phyloP scores from a whole-genome alignment of 2,888 invertebrate species.

The Pasiphila rectangulata region DNA sequence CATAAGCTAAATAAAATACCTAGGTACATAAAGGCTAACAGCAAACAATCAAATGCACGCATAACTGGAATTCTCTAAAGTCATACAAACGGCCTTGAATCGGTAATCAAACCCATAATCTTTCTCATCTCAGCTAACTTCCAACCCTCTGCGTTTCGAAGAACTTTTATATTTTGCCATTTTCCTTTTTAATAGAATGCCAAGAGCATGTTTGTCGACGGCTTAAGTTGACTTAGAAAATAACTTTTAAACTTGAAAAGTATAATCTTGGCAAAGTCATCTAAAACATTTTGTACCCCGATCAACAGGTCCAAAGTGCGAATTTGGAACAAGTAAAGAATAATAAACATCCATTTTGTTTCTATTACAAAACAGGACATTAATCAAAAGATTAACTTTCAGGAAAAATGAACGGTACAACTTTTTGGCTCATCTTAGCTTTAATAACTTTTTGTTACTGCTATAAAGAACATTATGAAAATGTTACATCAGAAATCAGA shows the following conservation, averaged over 20 bases:
- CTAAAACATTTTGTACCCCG: slow-evolving; percentile 5
- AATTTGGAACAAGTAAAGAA: slow-evolving; percentile 21
- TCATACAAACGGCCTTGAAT: no score
- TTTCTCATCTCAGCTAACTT: no score
- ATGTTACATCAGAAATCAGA: slow-evolving; percentile 19
- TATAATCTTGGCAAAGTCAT: slow-evolving; percentile 3
- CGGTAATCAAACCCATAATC: no score
- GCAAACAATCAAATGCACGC: no score
- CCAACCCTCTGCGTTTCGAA: no score
- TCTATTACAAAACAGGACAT: slow-evolving; percentile 24
- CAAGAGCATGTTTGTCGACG: slow-evolving; percentile 6
- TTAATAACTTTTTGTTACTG: slow-evolving; percentile 20
- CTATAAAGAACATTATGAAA: slow-evolving; percentile 16
- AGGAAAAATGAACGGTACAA: slow-evolving; percentile 21
- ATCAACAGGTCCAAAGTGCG: slow-evolving; percentile 24
- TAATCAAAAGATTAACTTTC: slow-evolving; percentile 24
- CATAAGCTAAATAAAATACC: no score
- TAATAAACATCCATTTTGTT: slow-evolving; percentile 22
- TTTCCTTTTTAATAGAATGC: not conserved
- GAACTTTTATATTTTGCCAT: no score
- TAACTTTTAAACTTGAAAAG: slow-evolving; percentile 3
- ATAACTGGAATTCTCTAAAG: no score
- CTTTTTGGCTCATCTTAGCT: slow-evolving; percentile 18
- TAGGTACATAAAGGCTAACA: no score
- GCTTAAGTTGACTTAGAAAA: slow-evolving; percentile 2